A percentile compares a stretch with the other conserved stretches of the same genome.
These are phyloP conservation scores for Pleuronectes platessa DNA, from an alignment of 2,113 vertebrate genomes.

Conservation along the genomic window DNA sequence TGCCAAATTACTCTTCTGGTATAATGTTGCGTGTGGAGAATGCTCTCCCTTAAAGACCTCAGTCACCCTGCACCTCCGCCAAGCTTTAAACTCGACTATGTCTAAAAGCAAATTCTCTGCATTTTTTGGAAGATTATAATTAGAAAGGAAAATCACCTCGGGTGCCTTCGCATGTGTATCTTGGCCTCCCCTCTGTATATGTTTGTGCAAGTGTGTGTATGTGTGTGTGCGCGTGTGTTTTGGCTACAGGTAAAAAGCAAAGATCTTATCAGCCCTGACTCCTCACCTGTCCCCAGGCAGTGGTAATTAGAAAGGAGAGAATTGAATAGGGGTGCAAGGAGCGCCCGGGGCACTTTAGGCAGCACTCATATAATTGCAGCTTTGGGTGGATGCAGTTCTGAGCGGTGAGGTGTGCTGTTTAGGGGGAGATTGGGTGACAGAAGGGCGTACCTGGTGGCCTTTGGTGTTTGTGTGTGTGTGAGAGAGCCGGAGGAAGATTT, in stretches of 20 bases:
- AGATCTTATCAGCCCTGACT: conserved; percentile 90
- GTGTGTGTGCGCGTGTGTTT: conserved; percentile 66
- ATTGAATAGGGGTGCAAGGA: conserved; percentile 84
- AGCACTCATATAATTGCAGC: conserved; percentile 88
- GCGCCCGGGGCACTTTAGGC: conserved; percentile 82
- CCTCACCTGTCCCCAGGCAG: conserved; percentile 89
- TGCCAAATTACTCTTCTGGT: conserved; percentile 19
- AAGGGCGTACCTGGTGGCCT: conserved; percentile 75
- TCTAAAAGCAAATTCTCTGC: conserved; percentile 82
- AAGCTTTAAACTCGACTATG: conserved; percentile 75
- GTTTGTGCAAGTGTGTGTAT: conserved; percentile 55
- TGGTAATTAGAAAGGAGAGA: conserved; percentile 90
- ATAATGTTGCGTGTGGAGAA: conserved; percentile 26
- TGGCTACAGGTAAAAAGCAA: conserved; percentile 86
- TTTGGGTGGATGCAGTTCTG: conserved; percentile 88
- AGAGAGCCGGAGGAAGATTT: conserved; percentile 45
- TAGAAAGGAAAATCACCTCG: conserved; percentile 83
- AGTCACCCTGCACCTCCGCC: conserved; percentile 34
- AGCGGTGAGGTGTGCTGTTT: conserved; percentile 84
- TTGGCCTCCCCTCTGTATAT: conserved; percentile 36
- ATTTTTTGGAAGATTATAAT: conserved; percentile 86
- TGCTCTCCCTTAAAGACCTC: conserved; percentile 42
- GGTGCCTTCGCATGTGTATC: conserved; percentile 62
- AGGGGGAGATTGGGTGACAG: conserved; percentile 84
- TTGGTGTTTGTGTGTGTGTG: conserved; percentile 52